A percentile compares a stretch with the other conserved stretches of the same genome.
Conservation (phyloP, 2,113 vertebrate genomes). For the Kryptolebias marmoratus region DNA sequence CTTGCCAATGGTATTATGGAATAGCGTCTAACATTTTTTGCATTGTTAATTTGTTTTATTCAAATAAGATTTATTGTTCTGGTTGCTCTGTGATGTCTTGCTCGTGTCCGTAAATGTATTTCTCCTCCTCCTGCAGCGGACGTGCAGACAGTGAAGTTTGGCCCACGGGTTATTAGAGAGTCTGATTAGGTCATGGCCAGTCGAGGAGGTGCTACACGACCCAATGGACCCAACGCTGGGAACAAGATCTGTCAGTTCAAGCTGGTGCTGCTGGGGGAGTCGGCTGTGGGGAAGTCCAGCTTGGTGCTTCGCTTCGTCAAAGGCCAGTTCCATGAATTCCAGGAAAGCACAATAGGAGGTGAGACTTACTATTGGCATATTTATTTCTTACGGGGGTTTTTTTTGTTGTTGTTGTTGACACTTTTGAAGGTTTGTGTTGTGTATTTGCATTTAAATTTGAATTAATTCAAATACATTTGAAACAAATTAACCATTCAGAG, state of each 20-base stretch:
- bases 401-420: too few species aligned
- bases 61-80: not conserved
- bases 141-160: conserved; percentile 59
- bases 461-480: not conserved
- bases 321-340: conserved; percentile 83
- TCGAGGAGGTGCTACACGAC: conserved; percentile 91
- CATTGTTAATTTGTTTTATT: too few species aligned
- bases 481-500: not conserved
- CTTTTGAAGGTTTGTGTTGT: too few species aligned
- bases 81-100: too few species aligned
- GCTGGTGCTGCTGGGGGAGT: conserved; percentile 74
- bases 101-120: not conserved
- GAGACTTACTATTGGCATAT: conserved; percentile 12
- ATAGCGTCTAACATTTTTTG: too few species aligned
- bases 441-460: not conserved
- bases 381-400: too few species aligned
- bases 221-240: conserved; percentile 81
- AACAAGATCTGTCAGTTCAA: conserved; percentile 80
- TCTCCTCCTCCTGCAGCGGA: conserved; percentile 42
- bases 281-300: conserved; percentile 79
- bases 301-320: conserved; percentile 82
- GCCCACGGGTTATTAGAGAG: conserved; percentile 80
- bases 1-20: too few species aligned
- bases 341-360: conserved; percentile 84
- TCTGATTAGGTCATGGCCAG: conserved; percentile 93